Base-by-base conservation (phyloP, 1,140 invertebrate genomes). In the Camponotus pennsylvanicus region DNA sequence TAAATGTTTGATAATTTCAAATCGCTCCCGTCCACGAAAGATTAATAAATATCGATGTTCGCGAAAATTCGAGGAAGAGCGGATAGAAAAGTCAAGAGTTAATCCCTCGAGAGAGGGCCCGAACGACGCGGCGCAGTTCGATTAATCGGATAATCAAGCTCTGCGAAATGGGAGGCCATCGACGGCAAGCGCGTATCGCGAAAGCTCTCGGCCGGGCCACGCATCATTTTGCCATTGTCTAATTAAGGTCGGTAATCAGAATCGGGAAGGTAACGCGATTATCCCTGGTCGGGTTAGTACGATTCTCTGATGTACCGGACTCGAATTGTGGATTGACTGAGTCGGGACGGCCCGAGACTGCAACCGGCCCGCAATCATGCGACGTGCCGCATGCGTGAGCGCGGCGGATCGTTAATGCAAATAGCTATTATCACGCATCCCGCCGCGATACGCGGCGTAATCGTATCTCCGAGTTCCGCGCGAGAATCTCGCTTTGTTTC, bases 201-300 rank as follows among this genome's bases (percentile, higher is more conserved):
- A 89, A 92, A 92, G 90, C 92, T 90, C 89, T 92, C 91, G 88
- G 91, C 89, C 83, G 89, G 61, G 85, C 89, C 87, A 88, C 92
- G 92, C 92, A 93, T 92, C 91, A 93, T 92, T 83, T 83, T 91
- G 92, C 91, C 91, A 92, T 93, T 93, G 91, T 88, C 91, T 93
- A 94, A 94, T 94, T 94, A 94, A 94, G 92, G 93, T 92, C 90
- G 90, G 91, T 94, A 92, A 94, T 94, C 93, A 92, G 92, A 92
- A 93, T 92, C 89, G 89, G 90, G 75, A 91, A 91, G 91, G 86
- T 94, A 94, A 94, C 91, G 85, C 91, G 93, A 94, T 94, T 94
- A 94, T 92, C 87, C 42, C 63, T 76, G 83, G 86, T 89, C 86
- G 79, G 87, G 57, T 86, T 88, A 75, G 61, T 89, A 83, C 91